phyloP scores from a whole-genome alignment of 92 coral and sea anemone genomes.

The Meandrina meandrites region DNA sequence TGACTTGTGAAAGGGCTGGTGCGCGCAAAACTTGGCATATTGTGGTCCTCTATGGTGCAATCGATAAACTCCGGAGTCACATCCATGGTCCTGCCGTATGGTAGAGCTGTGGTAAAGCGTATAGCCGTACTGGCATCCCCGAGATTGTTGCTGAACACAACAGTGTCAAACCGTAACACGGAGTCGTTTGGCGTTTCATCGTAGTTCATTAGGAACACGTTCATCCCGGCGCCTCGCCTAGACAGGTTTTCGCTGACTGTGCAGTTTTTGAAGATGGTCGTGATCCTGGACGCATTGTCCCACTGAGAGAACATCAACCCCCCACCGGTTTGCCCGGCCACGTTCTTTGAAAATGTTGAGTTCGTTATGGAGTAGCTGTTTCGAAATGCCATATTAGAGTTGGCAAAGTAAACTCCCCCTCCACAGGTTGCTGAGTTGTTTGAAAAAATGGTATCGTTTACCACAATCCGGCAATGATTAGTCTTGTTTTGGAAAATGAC shows the following conservation, averaged over 20 bases:
- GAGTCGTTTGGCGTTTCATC: slow-evolving; percentile 47
- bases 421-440: slow-evolving; percentile 85
- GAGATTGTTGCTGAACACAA: slow-evolving; percentile 14
- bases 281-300: slow-evolving; percentile 64
- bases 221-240: slow-evolving; percentile 75
- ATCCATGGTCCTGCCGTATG: slow-evolving; percentile 60
- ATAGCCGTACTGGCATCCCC: slow-evolving; percentile 51
- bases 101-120: slow-evolving; percentile 77
- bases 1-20: slow-evolving; percentile 83
- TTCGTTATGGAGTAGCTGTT: slow-evolving; percentile 49
- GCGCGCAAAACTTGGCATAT: slow-evolving; percentile 21
- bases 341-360: slow-evolving; percentile 48
- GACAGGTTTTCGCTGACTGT: slow-evolving; percentile 63
- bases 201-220: slow-evolving; percentile 64
- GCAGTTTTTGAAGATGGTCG: slow-evolving; percentile 49
- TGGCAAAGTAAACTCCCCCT: slow-evolving; percentile 69
- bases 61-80: slow-evolving; percentile 71
- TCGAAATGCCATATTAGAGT: slow-evolving; percentile 45
- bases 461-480: slow-evolving; percentile 37
- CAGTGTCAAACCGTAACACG: slow-evolving; percentile 34
- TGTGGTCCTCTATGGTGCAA: slow-evolving; percentile 72
- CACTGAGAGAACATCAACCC: slow-evolving; percentile 72
- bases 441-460: slow-evolving; percentile 52
- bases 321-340: slow-evolving; percentile 90
- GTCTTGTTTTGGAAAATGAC: slow-evolving; percentile 51